Conservation (phyloP, 2,113 vertebrate species). For the Tenrec ecaudatus region DNA sequence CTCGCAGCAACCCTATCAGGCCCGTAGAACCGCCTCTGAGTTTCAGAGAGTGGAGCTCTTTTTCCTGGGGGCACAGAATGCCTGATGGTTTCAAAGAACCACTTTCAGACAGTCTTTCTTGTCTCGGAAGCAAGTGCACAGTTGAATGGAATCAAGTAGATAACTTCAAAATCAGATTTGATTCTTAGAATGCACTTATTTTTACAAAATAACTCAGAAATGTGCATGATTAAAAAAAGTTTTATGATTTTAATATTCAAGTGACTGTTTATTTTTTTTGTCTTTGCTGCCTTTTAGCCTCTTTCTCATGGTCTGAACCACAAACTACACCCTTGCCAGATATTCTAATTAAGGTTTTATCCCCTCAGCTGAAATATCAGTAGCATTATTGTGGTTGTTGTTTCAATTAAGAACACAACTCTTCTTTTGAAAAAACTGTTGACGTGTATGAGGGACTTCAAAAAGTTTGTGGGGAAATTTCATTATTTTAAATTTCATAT, state of each 20-base stretch:
- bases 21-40: too few relatives aligned
- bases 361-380: too few relatives aligned
- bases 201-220: background rate
- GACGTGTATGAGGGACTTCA: too few relatives aligned
- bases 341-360: too few relatives aligned
- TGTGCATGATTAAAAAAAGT: background rate
- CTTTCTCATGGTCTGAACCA: slow-evolving; percentile 66
- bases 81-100: background rate
- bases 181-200: slow-evolving; percentile 46
- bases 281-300: background rate
- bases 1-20: too few relatives aligned
- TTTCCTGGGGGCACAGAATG: too few relatives aligned
- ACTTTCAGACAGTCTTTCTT: background rate
- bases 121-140: background rate
- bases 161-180: slow-evolving; percentile 27
- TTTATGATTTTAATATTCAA: slow-evolving; percentile 14
- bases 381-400: too few relatives aligned
- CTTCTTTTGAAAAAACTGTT: too few relatives aligned
- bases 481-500: too few relatives aligned
- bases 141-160: background rate
- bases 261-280: background rate
- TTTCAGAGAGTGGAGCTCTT: too few relatives aligned
- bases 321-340: slow-evolving; percentile 31
- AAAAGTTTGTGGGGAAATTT: too few relatives aligned
- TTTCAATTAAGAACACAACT: too few relatives aligned